A percentile compares a stretch with the other conserved stretches of the same genome.
phyloP scores from a whole-genome alignment of 2,888 invertebrate genomes.

The Phanerotoma sp. region DNA sequence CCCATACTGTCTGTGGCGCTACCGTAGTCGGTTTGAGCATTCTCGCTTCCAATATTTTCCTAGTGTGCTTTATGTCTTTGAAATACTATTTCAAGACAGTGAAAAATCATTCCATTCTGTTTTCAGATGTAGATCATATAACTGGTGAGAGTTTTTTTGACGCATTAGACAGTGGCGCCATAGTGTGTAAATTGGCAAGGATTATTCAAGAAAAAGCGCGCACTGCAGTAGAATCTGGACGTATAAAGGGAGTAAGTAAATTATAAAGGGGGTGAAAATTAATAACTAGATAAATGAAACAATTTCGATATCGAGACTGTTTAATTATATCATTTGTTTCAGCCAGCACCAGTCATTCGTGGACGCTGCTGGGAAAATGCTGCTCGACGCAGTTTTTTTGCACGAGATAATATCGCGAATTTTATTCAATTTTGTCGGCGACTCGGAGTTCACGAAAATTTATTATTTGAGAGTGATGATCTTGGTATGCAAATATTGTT shows the following conservation, averaged over 20 bases:
- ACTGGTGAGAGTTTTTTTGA: constrained; percentile 79
- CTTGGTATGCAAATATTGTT: too few relatives aligned
- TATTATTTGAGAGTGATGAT: constrained; percentile 88
- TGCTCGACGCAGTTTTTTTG: constrained; percentile 82
- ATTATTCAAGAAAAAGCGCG: constrained; percentile 76
- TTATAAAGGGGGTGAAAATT: background rate
- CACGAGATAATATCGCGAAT: constrained; percentile 86
- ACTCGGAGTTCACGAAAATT: constrained; percentile 82
- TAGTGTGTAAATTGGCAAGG: constrained; percentile 78
- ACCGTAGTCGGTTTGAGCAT: too few relatives aligned
- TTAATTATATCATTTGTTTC: constrained; percentile 29
- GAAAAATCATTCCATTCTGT: constrained; percentile 27
- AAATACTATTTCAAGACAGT: background rate
- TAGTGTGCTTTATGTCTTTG: too few relatives aligned
- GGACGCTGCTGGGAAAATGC: constrained; percentile 83
- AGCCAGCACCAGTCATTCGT: constrained; percentile 72
- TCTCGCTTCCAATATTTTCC: too few relatives aligned
- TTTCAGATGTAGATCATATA: constrained; percentile 71
- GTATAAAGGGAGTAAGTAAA: constrained; percentile 63
- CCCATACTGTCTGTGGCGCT: too few relatives aligned
- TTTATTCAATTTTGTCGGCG: constrained; percentile 85
- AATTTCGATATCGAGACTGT: background rate
- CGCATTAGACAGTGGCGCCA: constrained; percentile 80
- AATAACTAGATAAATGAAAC: background rate
- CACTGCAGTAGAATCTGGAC: constrained; percentile 66